phyloP scores from a whole-genome alignment of 2,888 invertebrate genomes.

The Trachelus iudaicus region DNA sequence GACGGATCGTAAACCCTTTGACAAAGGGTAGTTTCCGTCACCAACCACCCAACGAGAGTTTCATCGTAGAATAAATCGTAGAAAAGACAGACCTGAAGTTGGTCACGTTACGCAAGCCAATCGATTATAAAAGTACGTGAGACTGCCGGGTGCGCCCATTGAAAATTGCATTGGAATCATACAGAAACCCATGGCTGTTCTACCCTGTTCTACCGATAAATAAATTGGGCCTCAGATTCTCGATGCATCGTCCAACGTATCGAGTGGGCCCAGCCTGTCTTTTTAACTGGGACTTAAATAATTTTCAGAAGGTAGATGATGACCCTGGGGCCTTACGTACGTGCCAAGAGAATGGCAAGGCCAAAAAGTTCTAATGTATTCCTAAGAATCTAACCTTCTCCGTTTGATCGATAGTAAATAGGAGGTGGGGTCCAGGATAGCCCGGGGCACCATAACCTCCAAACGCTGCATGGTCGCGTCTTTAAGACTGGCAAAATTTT shows the following conservation, averaged over 20 bases:
- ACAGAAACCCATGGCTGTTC: not conserved
- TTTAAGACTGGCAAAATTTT: not conserved
- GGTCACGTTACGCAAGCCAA: no score
- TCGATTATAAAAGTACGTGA: no score
- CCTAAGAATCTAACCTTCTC: conserved; percentile 26
- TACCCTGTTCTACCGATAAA: not conserved
- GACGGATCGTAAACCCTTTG: no score
- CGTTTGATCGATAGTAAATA: not conserved
- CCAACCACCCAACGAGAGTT: no score
- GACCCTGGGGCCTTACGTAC: not conserved
- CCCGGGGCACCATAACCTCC: not conserved
- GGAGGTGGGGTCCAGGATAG: not conserved
- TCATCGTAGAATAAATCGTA: no score
- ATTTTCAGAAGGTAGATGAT: not conserved
- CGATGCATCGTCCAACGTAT: conserved; percentile 41
- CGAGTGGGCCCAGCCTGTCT: not conserved
- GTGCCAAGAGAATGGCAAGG: conserved; percentile 24
- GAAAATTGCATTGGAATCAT: not conserved
- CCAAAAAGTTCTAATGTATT: conserved; percentile 25
- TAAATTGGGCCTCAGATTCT: conserved; percentile 15
- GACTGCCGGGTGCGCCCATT: not conserved
- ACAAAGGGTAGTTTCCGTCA: not conserved
- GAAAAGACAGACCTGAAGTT: not conserved
- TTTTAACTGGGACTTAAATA: not conserved
- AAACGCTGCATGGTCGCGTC: not conserved